Evolutionary conservation across 2,113 vertebrate species (phyloP), one percentile per base, ranked within the genome.

Genomic region (Lophura nycthemera): DNA sequence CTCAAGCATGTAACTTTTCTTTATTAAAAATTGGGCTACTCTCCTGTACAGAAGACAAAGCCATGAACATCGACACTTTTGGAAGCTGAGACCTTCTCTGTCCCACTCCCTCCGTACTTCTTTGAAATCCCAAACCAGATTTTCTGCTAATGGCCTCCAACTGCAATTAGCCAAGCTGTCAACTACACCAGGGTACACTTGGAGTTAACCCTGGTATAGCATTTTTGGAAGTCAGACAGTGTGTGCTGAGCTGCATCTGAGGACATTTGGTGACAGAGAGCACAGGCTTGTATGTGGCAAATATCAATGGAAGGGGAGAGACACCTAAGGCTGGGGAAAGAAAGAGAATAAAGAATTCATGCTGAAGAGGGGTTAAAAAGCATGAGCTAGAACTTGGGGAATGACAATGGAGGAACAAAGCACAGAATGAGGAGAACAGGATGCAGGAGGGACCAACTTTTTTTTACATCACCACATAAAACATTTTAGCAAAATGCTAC

Each of bases 131-230:
- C 32, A 73, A 79, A 30, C 13, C 71, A 80, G 59, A 45, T 56
- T 73, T 89, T 84, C 56, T 79, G 48, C 43, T 81, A 60, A 93
- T 80, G 91, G 32, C 34, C 38, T 86, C 75, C 82, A 93, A 17
- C 34, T 80, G 82, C 76, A 54, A 78, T 59, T 69, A 84, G 66
- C 82, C 88, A 78, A 92, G 0, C 54, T 93, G 71, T 89, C 71
- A 83, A 2, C 38, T 34, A 16, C 34, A 52, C 0, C 1, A 0
- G 45, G 50, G 60, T 87, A 92, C 91, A 91, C 89, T 87, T 92
- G 78, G 56, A 76, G 61, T 69, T 89, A 94, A 86, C 52, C 63
- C 85, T 50, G 32, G 19, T 10, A 9, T 32, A n/a, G 15, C 6
- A 15, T 5, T 86, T 74, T 25, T 18, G 32, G 80, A 79, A 69